phyloP scores from a whole-genome alignment of 2,888 invertebrate species.

The Lepidochrysops patricia region DNA sequence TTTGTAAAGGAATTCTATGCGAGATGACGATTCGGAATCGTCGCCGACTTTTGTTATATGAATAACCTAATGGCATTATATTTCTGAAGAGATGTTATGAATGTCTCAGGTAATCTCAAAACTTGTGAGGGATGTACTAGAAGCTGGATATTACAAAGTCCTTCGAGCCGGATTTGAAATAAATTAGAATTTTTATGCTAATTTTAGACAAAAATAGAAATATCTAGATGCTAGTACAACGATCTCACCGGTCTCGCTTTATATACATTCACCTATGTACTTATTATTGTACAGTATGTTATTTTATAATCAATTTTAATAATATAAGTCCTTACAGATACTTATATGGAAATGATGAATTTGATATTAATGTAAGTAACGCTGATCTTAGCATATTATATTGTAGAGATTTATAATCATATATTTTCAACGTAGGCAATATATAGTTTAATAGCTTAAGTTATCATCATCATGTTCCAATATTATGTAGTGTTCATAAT shows the following conservation, averaged over 20 bases:
- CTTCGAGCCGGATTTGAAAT: background rate
- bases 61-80: background rate
- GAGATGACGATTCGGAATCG: slow-evolving; percentile 1
- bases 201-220: background rate
- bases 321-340: slow-evolving; percentile 1
- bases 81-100: background rate
- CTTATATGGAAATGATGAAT: slow-evolving; percentile 6
- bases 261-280: background rate
- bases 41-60: background rate
- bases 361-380: slow-evolving; percentile 6
- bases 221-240: background rate
- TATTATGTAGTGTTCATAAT: background rate
- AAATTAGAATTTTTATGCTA: background rate
- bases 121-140: background rate
- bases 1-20: slow-evolving; percentile 9
- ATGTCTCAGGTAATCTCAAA: background rate
- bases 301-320: slow-evolving; percentile 11
- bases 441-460: slow-evolving; percentile 4
- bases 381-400: background rate
- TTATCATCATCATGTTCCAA: background rate
- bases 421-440: slow-evolving; percentile 13
- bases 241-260: background rate
- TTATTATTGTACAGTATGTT: slow-evolving; percentile 8
- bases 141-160: background rate
- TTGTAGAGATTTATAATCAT: slow-evolving; percentile 17